Conservation (phyloP, 2,888 invertebrate species). For the Enchytraeus crypticus region DNA sequence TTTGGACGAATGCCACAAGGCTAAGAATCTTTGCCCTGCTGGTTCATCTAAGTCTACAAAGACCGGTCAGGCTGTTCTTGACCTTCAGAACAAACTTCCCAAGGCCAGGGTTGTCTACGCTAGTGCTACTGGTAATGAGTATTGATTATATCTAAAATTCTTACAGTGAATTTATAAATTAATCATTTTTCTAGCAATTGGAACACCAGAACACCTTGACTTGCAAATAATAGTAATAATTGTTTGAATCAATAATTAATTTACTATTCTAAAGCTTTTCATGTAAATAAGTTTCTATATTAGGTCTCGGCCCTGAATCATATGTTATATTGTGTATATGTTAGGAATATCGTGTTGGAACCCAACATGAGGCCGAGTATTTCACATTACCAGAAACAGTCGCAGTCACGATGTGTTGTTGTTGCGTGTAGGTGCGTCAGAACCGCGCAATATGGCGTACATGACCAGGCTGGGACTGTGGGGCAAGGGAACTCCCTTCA, state of each 20-base stretch:
- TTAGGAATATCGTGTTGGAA: neutral
- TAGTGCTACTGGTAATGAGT: conserved; percentile 42
- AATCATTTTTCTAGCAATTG: too few relatives aligned
- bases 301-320: too few relatives aligned
- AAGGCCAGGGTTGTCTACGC: conserved; percentile 59
- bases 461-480: conserved; percentile 98
- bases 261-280: too few relatives aligned
- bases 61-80: conserved; percentile 86
- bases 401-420: neutral
- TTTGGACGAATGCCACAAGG: conserved; percentile 98
- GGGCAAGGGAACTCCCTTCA: conserved; percentile 94
- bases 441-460: conserved; percentile 98
- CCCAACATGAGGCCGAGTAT: neutral
- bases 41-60: conserved; percentile 96
- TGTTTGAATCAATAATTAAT: too few relatives aligned
- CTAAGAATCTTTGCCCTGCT: conserved; percentile 93
- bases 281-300: too few relatives aligned
- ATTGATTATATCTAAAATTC: too few relatives aligned
- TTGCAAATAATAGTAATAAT: too few relatives aligned
- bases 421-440: conserved; percentile 66
- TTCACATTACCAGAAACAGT: neutral
- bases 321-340: too few relatives aligned
- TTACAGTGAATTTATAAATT: too few relatives aligned
- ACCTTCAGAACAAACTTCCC: conserved; percentile 85
- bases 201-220: too few relatives aligned